Conservation (phyloP, 2,113 vertebrate species). For the Colaptes auratus region DNA sequence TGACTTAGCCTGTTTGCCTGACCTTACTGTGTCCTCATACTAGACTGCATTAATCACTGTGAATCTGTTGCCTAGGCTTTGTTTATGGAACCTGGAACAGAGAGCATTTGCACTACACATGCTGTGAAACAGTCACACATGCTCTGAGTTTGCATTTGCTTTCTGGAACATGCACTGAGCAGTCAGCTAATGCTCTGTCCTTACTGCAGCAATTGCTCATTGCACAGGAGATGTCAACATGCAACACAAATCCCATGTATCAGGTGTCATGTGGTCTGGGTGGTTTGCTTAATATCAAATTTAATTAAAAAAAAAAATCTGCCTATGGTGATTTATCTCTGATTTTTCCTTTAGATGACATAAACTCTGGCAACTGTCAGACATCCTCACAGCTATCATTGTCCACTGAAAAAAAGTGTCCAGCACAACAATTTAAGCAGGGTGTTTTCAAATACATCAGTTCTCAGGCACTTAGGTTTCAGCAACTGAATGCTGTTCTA, state of each 20-base stretch:
- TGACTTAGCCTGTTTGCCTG: neutral
- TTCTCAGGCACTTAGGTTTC: neutral
- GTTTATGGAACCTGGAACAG: constrained; percentile 8
- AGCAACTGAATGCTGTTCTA: neutral
- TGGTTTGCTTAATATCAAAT: neutral
- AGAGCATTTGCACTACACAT: neutral
- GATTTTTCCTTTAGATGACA: neutral
- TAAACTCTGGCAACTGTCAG: neutral
- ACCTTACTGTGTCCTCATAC: neutral
- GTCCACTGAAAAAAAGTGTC: neutral
- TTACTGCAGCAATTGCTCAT: neutral
- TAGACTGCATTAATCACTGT: neutral
- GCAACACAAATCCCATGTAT: neutral
- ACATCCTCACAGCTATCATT: neutral
- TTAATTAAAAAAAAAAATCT: neutral
- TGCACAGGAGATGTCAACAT: neutral
- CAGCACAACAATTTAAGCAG: neutral
- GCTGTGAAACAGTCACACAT: neutral
- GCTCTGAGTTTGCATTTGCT: neutral
- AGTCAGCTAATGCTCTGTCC: neutral
- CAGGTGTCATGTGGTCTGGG: neutral
- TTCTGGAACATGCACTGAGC: neutral
- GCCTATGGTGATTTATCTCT: neutral
- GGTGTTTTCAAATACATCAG: neutral
- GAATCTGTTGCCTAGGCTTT: constrained; percentile 1